Percentiles rank a stretch among this genome's conserved stretches.
Evolutionary conservation across 2,113 vertebrate genomes (phyloP).

Genomic region (Saguinus imperator): DNA sequence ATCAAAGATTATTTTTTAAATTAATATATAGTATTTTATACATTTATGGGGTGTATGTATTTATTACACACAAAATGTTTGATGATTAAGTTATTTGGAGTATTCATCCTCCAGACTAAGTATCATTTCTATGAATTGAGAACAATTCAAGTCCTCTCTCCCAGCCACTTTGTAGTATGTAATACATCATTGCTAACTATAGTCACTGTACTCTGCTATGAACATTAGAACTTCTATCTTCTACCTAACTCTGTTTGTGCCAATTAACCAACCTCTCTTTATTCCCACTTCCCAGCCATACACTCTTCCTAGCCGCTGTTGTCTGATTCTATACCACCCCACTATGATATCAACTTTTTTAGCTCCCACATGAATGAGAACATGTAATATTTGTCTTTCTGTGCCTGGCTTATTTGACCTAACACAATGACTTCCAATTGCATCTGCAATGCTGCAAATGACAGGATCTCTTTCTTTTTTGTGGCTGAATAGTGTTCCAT

Average conservation of each 20-base stretch:
- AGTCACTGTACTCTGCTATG: not conserved
- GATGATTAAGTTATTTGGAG: not conserved
- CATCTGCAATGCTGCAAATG: not conserved
- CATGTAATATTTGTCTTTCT: not conserved
- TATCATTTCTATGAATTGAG: not conserved
- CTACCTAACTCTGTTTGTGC: not conserved
- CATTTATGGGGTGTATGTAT: not conserved
- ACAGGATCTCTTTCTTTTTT: not conserved
- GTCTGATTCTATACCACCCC: not conserved
- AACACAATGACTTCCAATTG: not conserved
- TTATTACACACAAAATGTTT: not conserved
- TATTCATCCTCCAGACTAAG: not conserved
- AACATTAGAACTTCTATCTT: not conserved
- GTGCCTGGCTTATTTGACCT: not conserved
- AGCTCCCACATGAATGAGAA: not conserved
- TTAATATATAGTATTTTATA: not conserved
- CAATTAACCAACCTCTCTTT: not conserved
- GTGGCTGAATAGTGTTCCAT: not conserved
- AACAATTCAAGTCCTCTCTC: not conserved
- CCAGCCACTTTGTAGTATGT: not conserved
- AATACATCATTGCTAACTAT: not conserved
- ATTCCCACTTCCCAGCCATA: not conserved
- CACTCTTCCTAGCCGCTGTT: not conserved
- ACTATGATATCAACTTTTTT: not conserved
- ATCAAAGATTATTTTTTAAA: not conserved